Base-by-base conservation (phyloP, 2,797 vertebrate species). In the Lepus townsendii region DNA sequence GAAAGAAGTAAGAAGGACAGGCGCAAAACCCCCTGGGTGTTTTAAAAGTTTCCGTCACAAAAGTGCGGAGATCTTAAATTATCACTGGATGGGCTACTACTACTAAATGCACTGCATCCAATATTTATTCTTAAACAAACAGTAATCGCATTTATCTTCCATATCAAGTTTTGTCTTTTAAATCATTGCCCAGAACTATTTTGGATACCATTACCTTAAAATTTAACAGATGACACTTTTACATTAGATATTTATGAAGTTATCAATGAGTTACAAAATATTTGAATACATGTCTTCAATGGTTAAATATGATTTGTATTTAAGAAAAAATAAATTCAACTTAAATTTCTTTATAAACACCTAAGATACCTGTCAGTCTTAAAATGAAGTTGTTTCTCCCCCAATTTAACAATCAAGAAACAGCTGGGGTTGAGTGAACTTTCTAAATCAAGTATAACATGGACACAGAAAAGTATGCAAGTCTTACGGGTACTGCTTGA, bases 271-370 rank as follows among this genome's bases (percentile, higher is more conserved):
- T 78, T 73, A 78, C 13, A 1, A 76, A 68, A 30, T 69, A 24
- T 75, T 26, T 47, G 71, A 8, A 91, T 30, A 89, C 83, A 78
- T n/a, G 19, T 32, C 9, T 16, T 73, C 9, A 82, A 65, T 87
- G 22, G 5, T 62, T 71, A 95, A 95, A 27, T 2, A 76, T 75
- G 6, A 7, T 79, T 93, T 92, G 69, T 62, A 87, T 54, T 38
- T 73, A 68, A 92, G 27, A 92, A 93, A 69, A 60, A 50, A 91
- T 88, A 13, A 72, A 54, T 57, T 2, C 1, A 92, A 94, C 83
- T 68, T 92, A 71, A 85, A 54, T 65, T 27, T 71, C 24, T 94
- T 76, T 47, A 13, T 87, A 84, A 92, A 90, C 30, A 95, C 9
- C 16, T 5, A 83, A 66, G 35, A 42, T 10, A 75, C 5, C 20